Base-by-base conservation (phyloP, 2,113 vertebrate species). In the rat (Rattus norvegicus) region DNA sequence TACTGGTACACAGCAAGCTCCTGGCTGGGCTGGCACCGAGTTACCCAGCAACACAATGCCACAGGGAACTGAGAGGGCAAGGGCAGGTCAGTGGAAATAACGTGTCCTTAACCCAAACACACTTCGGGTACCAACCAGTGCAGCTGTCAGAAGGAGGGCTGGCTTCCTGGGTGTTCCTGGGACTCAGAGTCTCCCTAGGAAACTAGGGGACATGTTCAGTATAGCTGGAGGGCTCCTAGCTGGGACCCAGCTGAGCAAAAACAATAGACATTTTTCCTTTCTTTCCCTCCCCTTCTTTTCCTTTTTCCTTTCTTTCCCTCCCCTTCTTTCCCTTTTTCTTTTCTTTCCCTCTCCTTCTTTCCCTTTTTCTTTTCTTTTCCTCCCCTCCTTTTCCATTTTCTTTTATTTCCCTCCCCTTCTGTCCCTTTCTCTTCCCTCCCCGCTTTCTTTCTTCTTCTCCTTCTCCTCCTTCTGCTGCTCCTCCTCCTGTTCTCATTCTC, bases 371-470 rank as follows among this genome's bases (percentile, higher is more conserved):
- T 70, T 9, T 4, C 47, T 54, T 69, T 22, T 30, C 1, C 0
- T 4, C 7, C 3, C 19, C 65, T 33, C 2, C 43, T 8, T 11
- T 28, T 3, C 33, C 7, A 9, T 2, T 11, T 56, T 4, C 30
- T 11, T 11, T 30, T 39, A 2, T 43, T 1, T 13, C 19, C 36
- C 49, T 8, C 19, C 19, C 20, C 56, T 36, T 9, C 33, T 16
- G 20, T 22, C 36, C 1, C 36, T 1, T 43, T 12, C 4, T 8
- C 47, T 49, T 36, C 19, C 33, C 19, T 36, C 36, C 36, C 1
- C 36, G 4, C 47, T 63, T 12, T 61, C 8, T n/a, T n/a, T 61
- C 77, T 7, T 36, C 61, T 39, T 13, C 59, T 11, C 13, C 19
- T 20, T 36, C n/a, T 7, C 7, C 22, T 54, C 54, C n/a, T 56